phyloP scores from a whole-genome alignment of 1,140 invertebrate species.

The Hermatobates lingyangjiaoensis region DNA sequence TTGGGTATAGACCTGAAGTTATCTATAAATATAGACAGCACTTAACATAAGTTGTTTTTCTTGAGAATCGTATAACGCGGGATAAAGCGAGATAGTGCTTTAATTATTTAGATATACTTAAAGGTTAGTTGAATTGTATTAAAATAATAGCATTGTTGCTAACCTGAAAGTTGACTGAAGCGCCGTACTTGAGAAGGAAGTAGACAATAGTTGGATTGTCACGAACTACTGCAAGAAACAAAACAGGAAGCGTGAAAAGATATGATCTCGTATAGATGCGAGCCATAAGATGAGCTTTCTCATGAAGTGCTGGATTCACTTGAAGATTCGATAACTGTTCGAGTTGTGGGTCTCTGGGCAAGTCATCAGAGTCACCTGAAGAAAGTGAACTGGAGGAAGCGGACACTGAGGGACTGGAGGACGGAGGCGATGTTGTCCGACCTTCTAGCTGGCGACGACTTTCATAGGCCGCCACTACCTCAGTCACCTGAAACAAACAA shows the following conservation, averaged over 20 bases:
- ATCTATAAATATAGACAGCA: no score
- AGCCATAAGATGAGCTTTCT: conserved; percentile 22
- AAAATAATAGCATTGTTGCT: no score
- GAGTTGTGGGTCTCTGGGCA: conserved; percentile 8
- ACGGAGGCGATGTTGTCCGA: conserved; percentile 13
- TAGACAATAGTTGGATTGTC: conserved; percentile 29
- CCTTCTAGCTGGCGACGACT: conserved; percentile 17
- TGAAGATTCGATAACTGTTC: conserved; percentile 17
- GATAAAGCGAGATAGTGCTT: no score
- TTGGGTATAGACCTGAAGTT: no score
- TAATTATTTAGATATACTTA: no score
- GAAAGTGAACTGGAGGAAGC: conserved; percentile 15
- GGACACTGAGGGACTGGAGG: conserved; percentile 12
- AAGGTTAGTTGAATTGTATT: no score
- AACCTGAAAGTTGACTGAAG: conserved; percentile 28
- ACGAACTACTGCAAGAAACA: conserved; percentile 32
- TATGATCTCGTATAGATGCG: conserved; percentile 27
- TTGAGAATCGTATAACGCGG: no score
- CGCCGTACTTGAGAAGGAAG: conserved; percentile 34
- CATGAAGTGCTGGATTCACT: conserved; percentile 19
- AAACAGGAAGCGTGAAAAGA: conserved; percentile 31
- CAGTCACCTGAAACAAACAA: conserved; percentile 18
- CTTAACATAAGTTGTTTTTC: no score
- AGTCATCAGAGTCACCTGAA: conserved; percentile 13
- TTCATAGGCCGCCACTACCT: conserved; percentile 24